Conservation (phyloP, 2,888 invertebrate species). For the Hofmannophila pseudospretella region DNA sequence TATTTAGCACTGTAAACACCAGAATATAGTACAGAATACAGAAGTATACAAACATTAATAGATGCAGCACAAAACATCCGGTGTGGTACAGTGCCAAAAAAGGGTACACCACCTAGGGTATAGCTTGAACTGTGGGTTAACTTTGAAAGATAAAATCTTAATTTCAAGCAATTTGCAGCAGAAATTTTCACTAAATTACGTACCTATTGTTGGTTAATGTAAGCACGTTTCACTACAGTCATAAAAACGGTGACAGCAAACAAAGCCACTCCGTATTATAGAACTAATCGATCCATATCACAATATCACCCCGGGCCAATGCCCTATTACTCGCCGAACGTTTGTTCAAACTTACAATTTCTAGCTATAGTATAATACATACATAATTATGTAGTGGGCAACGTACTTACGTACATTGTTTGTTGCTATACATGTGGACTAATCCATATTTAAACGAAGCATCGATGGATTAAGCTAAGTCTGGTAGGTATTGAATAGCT, state of each 20-base stretch:
- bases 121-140: no score
- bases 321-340: conserved; percentile 30
- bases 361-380: conserved; percentile 36
- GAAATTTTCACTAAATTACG: no score
- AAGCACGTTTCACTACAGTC: no score
- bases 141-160: no score
- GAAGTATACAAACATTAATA: no score
- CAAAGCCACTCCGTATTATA: conserved; percentile 10
- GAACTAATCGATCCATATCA: conserved; percentile 29
- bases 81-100: no score
- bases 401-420: neutral
- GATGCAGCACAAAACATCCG: no score
- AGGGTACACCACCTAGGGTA: no score
- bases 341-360: conserved; percentile 63
- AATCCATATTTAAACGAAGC: neutral
- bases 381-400: neutral
- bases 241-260: conserved; percentile 16
- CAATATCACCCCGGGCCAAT: conserved; percentile 29
- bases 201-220: no score
- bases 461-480: neutral
- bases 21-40: no score
- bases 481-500: neutral
- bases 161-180: no score
- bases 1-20: no score
- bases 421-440: neutral